Evolutionary conservation across 2,797 vertebrate genomes (phyloP).

Genomic region (Oryzias sinensis): DNA sequence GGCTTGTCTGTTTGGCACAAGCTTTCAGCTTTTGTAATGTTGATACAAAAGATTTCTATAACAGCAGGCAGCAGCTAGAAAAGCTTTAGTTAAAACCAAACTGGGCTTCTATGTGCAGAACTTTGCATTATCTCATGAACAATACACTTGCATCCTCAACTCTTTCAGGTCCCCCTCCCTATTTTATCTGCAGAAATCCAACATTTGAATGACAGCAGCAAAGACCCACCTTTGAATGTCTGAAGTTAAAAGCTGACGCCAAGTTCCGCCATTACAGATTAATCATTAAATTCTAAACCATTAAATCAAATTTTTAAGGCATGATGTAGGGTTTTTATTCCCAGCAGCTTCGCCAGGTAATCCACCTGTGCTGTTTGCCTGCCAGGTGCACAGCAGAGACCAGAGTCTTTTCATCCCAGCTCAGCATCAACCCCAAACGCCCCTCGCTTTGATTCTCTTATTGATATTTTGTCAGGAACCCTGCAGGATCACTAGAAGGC

Average conservation of each 20-base stretch:
- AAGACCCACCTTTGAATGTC: conserved; percentile 22
- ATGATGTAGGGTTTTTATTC: conserved; percentile 8
- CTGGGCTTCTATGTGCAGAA: conserved; percentile 50
- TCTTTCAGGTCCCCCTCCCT: conserved; percentile 32
- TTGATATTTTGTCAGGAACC: conserved; percentile 71
- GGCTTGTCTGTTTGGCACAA: conserved; percentile 78
- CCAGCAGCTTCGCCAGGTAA: conserved; percentile 33
- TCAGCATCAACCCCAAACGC: conserved; percentile 69
- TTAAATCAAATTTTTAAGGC: conserved; percentile 19
- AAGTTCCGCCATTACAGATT: conserved; percentile 17
- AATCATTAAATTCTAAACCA: conserved; percentile 17
- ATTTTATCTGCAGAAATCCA: conserved; percentile 23
- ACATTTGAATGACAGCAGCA: conserved; percentile 25
- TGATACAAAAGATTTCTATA: conserved; percentile 62
- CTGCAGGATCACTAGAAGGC: conserved; percentile 69
- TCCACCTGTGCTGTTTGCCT: conserved; percentile 68
- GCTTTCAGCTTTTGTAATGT: conserved; percentile 67
- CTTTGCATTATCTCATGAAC: conserved; percentile 39
- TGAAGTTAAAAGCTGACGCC: conserved; percentile 8
- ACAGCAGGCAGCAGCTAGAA: conserved; percentile 51
- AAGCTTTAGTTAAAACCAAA: conserved; percentile 64
- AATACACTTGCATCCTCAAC: conserved; percentile 33
- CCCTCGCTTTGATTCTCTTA: conserved; percentile 70
- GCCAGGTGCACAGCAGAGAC: conserved; percentile 69
- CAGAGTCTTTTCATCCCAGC: conserved; percentile 47